phyloP scores from a whole-genome alignment of 2,797 vertebrate species.

The Dromococcyx pavoninus region DNA sequence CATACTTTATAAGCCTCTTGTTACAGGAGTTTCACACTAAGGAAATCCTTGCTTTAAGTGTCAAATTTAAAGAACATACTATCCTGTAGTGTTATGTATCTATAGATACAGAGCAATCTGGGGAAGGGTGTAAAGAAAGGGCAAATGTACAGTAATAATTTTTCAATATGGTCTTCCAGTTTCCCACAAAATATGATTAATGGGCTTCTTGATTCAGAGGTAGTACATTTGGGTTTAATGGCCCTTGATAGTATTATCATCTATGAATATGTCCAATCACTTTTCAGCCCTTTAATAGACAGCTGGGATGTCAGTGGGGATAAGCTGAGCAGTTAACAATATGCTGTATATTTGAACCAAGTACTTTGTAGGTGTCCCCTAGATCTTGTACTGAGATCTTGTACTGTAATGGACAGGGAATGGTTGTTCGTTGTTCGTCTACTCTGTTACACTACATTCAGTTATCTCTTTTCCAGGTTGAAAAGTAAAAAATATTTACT shows the following conservation, averaged over 20 bases:
- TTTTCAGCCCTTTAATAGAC: conserved; percentile 19
- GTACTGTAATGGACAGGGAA: not conserved
- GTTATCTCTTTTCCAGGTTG: not conserved
- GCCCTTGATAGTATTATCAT: conserved; percentile 17
- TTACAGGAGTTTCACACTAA: not conserved
- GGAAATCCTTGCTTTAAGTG: not conserved
- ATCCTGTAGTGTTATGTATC: not conserved
- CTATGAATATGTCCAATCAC: not conserved
- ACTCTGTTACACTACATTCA: not conserved
- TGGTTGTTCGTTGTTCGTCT: not conserved
- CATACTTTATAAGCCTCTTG: not conserved
- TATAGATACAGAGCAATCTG: not conserved
- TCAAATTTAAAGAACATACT: not conserved
- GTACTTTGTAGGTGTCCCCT: not conserved
- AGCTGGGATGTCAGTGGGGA: not conserved
- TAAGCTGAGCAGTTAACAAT: conserved; percentile 33
- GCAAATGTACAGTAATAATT: conserved; percentile 14
- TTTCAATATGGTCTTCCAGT: not conserved
- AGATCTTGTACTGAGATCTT: not conserved
- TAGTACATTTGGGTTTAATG: not conserved
- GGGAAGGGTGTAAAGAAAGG: not conserved
- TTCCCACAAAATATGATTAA: conserved; percentile 11
- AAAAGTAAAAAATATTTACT: not conserved
- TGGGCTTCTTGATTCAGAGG: conserved; percentile 1
- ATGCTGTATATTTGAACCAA: not conserved